Percentiles rank a stretch among this genome's conserved stretches.
Evolutionary conservation across 2,797 vertebrate species (phyloP).

Genomic region (Remorina albescens): DNA sequence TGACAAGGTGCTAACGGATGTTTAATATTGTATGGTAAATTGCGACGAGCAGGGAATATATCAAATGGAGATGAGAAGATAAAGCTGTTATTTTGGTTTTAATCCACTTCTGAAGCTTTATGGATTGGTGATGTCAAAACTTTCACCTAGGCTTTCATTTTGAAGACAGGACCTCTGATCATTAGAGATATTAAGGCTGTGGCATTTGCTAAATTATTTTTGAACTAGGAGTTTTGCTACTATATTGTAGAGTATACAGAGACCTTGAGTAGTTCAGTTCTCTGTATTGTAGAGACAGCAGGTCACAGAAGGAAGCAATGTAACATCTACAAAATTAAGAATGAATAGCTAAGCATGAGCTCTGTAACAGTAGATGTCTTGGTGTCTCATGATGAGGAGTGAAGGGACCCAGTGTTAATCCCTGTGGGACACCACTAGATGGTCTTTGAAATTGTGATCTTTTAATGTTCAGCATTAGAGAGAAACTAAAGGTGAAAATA

Average conservation of each 20-base stretch:
- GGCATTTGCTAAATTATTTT: neutral
- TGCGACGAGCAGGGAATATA: neutral
- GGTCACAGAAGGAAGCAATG: neutral
- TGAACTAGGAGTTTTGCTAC: neutral
- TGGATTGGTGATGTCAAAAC: neutral
- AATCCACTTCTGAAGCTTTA: neutral
- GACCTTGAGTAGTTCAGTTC: neutral
- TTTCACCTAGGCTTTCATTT: neutral
- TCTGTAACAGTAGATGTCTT: neutral
- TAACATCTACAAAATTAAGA: neutral
- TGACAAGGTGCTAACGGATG: neutral
- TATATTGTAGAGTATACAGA: neutral
- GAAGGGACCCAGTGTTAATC: conserved; percentile 20
- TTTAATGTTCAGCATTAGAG: neutral
- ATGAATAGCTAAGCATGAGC: neutral
- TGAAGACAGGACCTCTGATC: neutral
- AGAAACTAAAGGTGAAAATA: neutral
- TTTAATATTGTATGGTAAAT: neutral
- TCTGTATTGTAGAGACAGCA: neutral
- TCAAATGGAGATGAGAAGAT: neutral
- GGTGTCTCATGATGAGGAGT: conserved; percentile 1
- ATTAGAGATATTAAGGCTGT: neutral
- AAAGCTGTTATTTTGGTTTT: neutral
- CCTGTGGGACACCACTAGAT: conserved; percentile 30
- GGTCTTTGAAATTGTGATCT: neutral